Evolutionary conservation across 2,113 vertebrate genomes (phyloP).

Genomic region (Tetraodon nigroviridis): DNA sequence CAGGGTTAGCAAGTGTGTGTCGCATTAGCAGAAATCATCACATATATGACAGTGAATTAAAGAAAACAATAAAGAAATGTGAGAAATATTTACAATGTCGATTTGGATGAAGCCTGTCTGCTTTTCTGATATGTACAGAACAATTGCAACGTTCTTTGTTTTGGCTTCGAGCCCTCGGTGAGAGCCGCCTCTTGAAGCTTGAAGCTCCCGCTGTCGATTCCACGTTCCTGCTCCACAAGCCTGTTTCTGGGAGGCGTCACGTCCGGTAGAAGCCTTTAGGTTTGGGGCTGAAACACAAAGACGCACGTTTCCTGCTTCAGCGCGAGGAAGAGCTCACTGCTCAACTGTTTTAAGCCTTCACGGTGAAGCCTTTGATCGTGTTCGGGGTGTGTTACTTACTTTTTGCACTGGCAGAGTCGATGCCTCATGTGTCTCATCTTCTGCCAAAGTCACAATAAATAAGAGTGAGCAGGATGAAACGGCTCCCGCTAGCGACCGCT

Average conservation of each 20-base stretch:
- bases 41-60: no score
- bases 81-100: no score
- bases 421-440: slow-evolving; percentile 39
- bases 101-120: no score
- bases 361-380: slow-evolving; percentile 6
- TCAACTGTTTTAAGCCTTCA: not conserved
- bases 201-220: not conserved
- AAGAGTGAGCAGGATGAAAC: slow-evolving; percentile 5
- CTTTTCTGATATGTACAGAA: slow-evolving; percentile 26
- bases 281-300: slow-evolving; percentile 66
- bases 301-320: slow-evolving; percentile 23
- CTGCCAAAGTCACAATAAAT: slow-evolving; percentile 30
- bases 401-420: slow-evolving; percentile 67
- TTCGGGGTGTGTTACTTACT: slow-evolving; percentile 61
- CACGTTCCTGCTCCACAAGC: slow-evolving; percentile 24
- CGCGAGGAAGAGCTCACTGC: slow-evolving; percentile 1
- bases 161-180: not conserved
- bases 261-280: slow-evolving; percentile 70
- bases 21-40: no score
- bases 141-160: not conserved
- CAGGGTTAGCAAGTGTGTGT: no score
- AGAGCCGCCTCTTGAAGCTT: not conserved
- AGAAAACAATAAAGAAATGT: no score
- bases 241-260: slow-evolving; percentile 16
- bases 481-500: no score